Evolutionary conservation across 2,797 vertebrate genomes (phyloP), one percentile per base, ranked within the genome.

Genomic region (Furcifer pardalis): DNA sequence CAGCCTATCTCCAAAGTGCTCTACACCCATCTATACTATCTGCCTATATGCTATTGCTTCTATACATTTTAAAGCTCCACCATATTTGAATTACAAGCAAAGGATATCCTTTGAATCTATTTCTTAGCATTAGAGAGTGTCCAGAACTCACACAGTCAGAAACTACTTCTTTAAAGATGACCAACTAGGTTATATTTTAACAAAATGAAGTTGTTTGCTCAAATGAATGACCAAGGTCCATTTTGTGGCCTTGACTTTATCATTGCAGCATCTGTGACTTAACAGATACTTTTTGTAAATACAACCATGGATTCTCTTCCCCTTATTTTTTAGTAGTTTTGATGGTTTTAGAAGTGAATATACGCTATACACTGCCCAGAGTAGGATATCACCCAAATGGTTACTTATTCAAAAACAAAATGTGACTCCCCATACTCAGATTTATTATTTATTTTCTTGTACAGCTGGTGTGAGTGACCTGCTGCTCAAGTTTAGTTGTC

Each of bases 151-250:
- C 63, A 77, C n/a, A 37, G 49, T 8, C 62, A 80, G 74, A 44
- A 68, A 35, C 44, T 30, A 19, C 68, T 71, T 52, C 52, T 15
- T 80, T 63, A 72, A 59, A 71, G 79, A 12, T 44, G 25, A 68
- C 72, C 25, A 17, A 83, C 46, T 68, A 15, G 72, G 72, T 77
- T 87, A 87, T 71, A 77, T 63, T 81, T 87, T 84, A 87, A 87
- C 86, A 65, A 77, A 84, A 30, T 62, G 35, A 56, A 37, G 79
- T 35, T 77, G 79, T 84, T 80, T 87, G 37, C 68, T 89, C 74
- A 89, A 27, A 59, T 85, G 83, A 86, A 69, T 87, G 86, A 69
- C 84, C 81, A 77, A 85, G 62, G 62, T 87, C 59, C 74, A 73
- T 74, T 66, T 37, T 76, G 5, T 68, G 63, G 32, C 59, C 60